Evolutionary conservation across 2,113 vertebrate species (phyloP).

Genomic region (Nettapus auritus): DNA sequence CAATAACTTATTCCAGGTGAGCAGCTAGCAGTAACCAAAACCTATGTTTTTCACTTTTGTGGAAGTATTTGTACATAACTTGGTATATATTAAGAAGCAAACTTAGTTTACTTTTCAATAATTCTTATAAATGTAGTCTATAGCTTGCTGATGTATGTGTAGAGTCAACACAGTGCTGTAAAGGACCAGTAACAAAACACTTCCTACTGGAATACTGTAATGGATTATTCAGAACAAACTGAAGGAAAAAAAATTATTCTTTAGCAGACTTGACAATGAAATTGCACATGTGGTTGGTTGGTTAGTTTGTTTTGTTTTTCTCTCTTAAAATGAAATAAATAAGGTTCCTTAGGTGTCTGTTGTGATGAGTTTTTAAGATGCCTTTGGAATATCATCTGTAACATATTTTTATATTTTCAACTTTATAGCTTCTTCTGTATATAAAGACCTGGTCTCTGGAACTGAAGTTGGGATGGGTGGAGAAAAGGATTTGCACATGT

Average conservation of each 20-base stretch:
- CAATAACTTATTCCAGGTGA: background rate
- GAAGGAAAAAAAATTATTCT: background rate
- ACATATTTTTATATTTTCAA: background rate
- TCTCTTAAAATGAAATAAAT: background rate
- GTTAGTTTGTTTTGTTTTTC: background rate
- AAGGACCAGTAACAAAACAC: background rate
- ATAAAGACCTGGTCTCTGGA: background rate
- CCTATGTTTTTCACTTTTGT: background rate
- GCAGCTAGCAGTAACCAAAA: background rate
- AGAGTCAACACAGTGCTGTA: background rate
- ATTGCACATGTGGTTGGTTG: background rate
- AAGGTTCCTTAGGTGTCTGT: background rate
- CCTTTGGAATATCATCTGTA: background rate
- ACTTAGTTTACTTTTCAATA: background rate
- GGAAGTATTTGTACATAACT: background rate
- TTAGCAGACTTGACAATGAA: background rate
- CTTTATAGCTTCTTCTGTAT: background rate
- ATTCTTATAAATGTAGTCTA: background rate
- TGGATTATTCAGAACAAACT: background rate
- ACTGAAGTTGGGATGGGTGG: background rate
- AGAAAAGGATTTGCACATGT: background rate
- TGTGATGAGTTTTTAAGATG: background rate
- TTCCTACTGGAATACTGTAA: background rate
- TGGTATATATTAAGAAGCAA: background rate
- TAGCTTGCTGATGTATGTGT: background rate